These are phyloP conservation scores for Blastobasis adustella DNA, from an alignment of 2,888 invertebrate species.

Conservation along the genomic window DNA sequence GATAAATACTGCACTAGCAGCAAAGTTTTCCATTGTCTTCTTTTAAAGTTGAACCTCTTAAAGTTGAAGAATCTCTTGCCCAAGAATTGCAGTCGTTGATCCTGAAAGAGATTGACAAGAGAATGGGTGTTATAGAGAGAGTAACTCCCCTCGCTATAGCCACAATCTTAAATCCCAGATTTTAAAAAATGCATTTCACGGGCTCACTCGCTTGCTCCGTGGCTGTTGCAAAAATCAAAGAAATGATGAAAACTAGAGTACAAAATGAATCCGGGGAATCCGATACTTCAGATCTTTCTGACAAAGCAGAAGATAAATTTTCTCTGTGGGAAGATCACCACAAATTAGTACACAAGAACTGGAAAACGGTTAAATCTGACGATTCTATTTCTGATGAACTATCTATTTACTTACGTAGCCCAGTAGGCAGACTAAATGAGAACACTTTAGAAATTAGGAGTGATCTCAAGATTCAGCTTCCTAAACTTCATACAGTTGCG, in stretches of 20 bases:
- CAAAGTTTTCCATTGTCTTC: conserved; percentile 9
- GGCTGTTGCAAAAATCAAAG: conserved; percentile 1
- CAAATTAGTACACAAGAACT: conserved; percentile 14
- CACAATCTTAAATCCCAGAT: conserved; percentile 15
- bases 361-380: conserved; percentile 15
- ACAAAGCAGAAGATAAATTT: not conserved
- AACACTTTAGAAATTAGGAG: conserved; percentile 19
- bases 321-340: conserved; percentile 8
- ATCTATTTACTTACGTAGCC: conserved; percentile 18
- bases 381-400: conserved; percentile 18
- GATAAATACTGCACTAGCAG: conserved; percentile 13
- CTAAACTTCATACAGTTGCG: conserved; percentile 9
- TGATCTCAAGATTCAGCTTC: conserved; percentile 16
- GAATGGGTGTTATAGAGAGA: conserved; percentile 18
- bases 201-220: conserved; percentile 13
- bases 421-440: conserved; percentile 18
- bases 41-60: conserved; percentile 11
- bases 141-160: conserved; percentile 20
- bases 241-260: conserved; percentile 4
- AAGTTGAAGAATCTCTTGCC: conserved; percentile 11
- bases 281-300: not conserved
- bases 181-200: conserved; percentile 17
- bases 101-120: conserved; percentile 18
- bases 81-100: conserved; percentile 10
- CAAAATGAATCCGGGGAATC: not conserved